These are phyloP conservation scores for Eulemur coronatus DNA, from an alignment of 2,797 vertebrate genomes.

Conservation along the genomic window DNA sequence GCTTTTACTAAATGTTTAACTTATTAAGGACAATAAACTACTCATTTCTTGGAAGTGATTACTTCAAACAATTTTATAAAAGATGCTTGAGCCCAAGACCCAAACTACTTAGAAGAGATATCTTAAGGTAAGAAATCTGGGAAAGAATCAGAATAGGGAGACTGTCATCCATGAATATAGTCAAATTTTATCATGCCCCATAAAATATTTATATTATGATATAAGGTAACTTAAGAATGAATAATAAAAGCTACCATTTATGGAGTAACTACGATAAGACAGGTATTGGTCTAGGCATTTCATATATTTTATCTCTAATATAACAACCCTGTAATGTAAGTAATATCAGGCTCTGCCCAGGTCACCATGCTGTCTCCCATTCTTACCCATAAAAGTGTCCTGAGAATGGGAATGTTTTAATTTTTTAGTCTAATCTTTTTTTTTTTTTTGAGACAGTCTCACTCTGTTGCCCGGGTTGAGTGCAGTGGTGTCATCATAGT, in stretches of 20 bases:
- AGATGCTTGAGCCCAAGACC: background rate
- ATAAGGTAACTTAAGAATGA: background rate
- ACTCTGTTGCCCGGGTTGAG: background rate
- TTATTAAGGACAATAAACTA: background rate
- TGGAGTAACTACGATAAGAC: background rate
- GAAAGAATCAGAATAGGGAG: background rate
- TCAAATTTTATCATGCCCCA: conserved; percentile 6
- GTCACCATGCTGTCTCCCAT: background rate
- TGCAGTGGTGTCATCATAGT: background rate
- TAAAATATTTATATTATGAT: background rate
- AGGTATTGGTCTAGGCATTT: background rate
- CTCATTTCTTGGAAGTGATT: conserved; percentile 21
- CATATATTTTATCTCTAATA: background rate
- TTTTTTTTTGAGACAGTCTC: background rate
- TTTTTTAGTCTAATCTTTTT: background rate
- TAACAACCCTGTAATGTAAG: background rate
- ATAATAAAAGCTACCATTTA: background rate
- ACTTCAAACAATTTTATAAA: conserved; percentile 10
- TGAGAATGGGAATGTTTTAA: too few species aligned
- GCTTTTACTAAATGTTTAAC: background rate
- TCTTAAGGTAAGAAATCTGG: background rate
- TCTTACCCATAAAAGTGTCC: background rate
- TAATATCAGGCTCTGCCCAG: background rate
- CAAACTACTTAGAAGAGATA: conserved; percentile 13
- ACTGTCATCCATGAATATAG: background rate